These are phyloP conservation scores for Sitta carolinensis DNA, from an alignment of 2,797 vertebrate genomes.

Conservation along the genomic window DNA sequence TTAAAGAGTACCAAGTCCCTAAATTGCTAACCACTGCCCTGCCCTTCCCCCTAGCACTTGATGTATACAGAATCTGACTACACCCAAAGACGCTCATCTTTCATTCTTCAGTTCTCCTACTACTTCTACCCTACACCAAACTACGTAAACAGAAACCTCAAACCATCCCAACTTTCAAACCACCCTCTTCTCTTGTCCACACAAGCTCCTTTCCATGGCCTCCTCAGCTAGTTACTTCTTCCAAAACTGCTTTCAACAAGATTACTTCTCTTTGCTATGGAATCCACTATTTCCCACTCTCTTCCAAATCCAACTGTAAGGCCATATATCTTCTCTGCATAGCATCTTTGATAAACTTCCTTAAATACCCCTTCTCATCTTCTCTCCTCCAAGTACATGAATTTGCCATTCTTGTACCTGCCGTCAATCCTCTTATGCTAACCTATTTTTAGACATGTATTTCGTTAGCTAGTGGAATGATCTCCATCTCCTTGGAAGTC, in stretches of 20 bases:
- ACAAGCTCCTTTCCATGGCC: not conserved
- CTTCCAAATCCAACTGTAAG: not conserved
- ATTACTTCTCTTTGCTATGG: not conserved
- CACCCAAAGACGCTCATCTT: slow-evolving; percentile 10
- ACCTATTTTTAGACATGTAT: not conserved
- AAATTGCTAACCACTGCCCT: slow-evolving; percentile 9
- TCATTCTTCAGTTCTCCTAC: slow-evolving; percentile 5
- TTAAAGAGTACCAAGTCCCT: slow-evolving; percentile 10
- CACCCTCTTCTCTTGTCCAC: not conserved
- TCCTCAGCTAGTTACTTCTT: not conserved
- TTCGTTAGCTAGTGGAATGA: not conserved
- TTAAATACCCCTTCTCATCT: not conserved
- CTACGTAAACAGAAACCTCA: slow-evolving; percentile 40
- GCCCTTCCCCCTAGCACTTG: slow-evolving; percentile 4
- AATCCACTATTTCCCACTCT: not conserved
- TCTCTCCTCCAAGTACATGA: not conserved
- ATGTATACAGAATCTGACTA: slow-evolving; percentile 14
- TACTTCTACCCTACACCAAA: not conserved
- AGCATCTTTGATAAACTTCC: not conserved
- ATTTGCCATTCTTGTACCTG: not conserved
- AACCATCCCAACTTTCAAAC: not conserved
- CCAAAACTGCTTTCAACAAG: not conserved
- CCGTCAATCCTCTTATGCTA: not conserved
- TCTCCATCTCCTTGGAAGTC: not conserved
- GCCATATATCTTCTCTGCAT: not conserved